A percentile compares a stretch with the other conserved stretches of the same genome.
phyloP scores from a whole-genome alignment of 2,797 vertebrate genomes.

The Darevskia mixta region DNA sequence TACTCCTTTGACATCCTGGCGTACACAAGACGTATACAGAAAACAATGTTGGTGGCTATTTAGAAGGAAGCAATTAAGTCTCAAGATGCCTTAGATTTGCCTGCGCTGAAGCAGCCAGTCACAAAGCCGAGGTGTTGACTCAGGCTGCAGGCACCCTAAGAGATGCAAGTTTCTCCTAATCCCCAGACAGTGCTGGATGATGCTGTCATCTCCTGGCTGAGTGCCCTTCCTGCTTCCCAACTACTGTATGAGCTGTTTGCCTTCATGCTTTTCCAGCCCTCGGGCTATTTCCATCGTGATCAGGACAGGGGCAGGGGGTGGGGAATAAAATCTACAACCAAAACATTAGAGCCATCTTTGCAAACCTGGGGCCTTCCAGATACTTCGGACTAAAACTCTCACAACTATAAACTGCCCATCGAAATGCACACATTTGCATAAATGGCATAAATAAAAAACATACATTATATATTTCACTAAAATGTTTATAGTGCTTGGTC shows the following conservation, averaged over 20 bases:
- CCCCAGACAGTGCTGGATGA: conserved; percentile 16
- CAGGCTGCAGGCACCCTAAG: conserved; percentile 15
- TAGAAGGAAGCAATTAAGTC: background rate
- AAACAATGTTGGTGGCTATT: background rate
- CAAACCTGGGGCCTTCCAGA: too few relatives aligned
- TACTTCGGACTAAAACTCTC: too few relatives aligned
- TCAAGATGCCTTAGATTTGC: background rate
- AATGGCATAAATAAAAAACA: too few relatives aligned
- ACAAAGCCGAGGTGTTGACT: background rate
- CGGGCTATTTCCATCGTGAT: conserved; percentile 49
- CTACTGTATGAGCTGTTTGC: conserved; percentile 54
- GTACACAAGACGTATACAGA: background rate
- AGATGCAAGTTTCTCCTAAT: background rate
- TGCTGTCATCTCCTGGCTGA: conserved; percentile 46
- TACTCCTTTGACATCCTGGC: background rate
- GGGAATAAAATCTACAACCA: conserved; percentile 41
- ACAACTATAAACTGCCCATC: too few relatives aligned
- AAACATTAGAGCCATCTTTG: background rate
- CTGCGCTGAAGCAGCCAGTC: conserved; percentile 1
- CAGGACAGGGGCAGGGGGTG: background rate
- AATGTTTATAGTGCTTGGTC: too few relatives aligned
- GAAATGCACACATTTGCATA: too few relatives aligned
- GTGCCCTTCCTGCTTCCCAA: conserved; percentile 46
- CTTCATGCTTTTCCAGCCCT: conserved; percentile 61
- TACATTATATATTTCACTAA: too few relatives aligned